phyloP scores from a whole-genome alignment of 2,888 invertebrate species.

The Drosophila pullipes region DNA sequence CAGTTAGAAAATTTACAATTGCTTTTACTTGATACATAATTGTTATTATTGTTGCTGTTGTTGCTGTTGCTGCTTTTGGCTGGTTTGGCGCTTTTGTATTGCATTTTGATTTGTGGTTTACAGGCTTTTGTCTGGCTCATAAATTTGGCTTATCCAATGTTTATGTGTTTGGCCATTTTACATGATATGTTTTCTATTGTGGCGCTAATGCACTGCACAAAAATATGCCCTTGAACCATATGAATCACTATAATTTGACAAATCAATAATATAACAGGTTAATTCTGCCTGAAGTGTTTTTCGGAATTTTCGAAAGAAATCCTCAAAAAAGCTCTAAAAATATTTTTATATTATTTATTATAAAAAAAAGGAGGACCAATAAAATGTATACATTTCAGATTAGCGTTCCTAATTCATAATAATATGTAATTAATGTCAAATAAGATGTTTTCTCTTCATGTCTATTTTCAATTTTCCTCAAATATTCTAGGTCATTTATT shows the following conservation, averaged over 20 bases:
- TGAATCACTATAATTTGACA: not conserved
- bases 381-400: not conserved
- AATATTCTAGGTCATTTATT: not conserved
- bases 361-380: not conserved
- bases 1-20: conserved; percentile 80
- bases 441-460: not conserved
- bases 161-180: conserved; percentile 19
- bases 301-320: not conserved
- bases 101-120: conserved; percentile 79
- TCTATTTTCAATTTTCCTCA: not conserved
- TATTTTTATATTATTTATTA: not conserved
- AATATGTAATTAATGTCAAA: not conserved
- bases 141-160: conserved; percentile 67
- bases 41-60: conserved; percentile 52
- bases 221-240: not conserved
- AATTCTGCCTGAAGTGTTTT: not conserved
- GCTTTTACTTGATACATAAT: conserved; percentile 77
- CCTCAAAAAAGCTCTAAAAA: fast-evolving
- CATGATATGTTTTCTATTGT: conserved; percentile 16
- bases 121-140: conserved; percentile 70
- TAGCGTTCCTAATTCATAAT: not conserved
- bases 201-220: not conserved
- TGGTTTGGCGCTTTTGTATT: conserved; percentile 68
- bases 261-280: not conserved
- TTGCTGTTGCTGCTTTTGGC: conserved; percentile 42